Percentiles rank a stretch among this genome's conserved stretches.
These are phyloP conservation scores for Carduelis carduelis DNA, from an alignment of 2,797 vertebrate species.

Conservation along the genomic window DNA sequence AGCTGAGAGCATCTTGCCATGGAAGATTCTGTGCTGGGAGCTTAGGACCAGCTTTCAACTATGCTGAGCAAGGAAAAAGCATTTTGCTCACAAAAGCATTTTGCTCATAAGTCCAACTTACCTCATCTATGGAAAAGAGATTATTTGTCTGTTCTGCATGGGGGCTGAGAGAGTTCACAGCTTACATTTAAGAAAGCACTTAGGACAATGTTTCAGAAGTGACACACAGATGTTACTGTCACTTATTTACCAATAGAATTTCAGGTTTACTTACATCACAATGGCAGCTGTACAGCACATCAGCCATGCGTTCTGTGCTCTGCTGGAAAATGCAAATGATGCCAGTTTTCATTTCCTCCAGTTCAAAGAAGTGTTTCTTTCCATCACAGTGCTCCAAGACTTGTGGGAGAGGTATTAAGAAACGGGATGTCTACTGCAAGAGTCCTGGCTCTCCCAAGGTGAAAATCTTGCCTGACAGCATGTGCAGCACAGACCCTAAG, in stretches of 20 bases:
- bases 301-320: not conserved
- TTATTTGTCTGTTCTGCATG: not conserved
- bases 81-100: not conserved
- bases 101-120: not conserved
- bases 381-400: slow-evolving; percentile 90
- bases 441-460: slow-evolving; percentile 72
- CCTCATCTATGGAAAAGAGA: not conserved
- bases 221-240: not conserved
- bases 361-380: not conserved
- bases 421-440: slow-evolving; percentile 85
- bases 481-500: slow-evolving; percentile 79
- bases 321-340: not conserved
- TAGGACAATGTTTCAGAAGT: not conserved
- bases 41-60: not conserved
- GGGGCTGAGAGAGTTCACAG: not conserved
- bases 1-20: not conserved
- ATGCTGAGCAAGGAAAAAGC: not conserved
- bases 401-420: slow-evolving; percentile 90
- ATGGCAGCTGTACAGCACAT: not conserved
- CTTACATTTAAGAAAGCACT: not conserved
- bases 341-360: not conserved
- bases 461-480: slow-evolving; percentile 81
- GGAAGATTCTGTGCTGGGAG: not conserved
- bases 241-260: not conserved
- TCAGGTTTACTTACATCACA: not conserved